Evolutionary conservation across 2,113 vertebrate species (phyloP).

Genomic region (Dromas ardeola): DNA sequence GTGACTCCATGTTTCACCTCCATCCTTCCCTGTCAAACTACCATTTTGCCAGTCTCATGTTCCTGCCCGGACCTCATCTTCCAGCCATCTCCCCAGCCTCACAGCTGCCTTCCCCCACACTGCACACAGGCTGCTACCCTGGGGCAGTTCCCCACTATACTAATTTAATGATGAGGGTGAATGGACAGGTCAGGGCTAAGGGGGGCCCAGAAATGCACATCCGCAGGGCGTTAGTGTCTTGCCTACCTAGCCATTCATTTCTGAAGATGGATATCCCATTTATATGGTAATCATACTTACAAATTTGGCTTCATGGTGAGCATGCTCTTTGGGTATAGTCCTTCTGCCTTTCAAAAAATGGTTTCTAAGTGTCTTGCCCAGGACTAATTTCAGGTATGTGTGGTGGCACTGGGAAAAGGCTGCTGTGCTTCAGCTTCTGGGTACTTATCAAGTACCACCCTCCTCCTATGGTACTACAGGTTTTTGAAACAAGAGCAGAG

Average conservation of each 20-base stretch:
- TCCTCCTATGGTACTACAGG: neutral
- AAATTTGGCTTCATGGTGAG: neutral
- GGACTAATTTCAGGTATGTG: neutral
- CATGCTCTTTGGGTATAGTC: neutral
- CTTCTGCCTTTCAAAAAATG: neutral
- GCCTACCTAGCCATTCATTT: neutral
- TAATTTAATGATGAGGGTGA: neutral
- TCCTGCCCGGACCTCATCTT: neutral
- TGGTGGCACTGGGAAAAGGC: neutral
- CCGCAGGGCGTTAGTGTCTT: neutral
- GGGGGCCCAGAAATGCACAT: neutral
- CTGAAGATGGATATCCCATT: neutral
- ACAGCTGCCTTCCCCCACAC: neutral
- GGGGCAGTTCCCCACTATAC: neutral
- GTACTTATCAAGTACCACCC: neutral
- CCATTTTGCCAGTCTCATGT: neutral
- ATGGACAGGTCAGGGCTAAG: neutral
- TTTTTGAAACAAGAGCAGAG: neutral
- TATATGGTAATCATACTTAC: neutral
- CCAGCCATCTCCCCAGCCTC: neutral
- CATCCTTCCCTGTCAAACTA: neutral
- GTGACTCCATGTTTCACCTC: neutral
- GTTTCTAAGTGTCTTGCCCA: neutral
- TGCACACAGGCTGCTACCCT: fast-evolving
- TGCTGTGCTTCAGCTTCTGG: neutral